Base-by-base conservation (phyloP, 2,113 vertebrate species). In the Tapirus terrestris region DNA sequence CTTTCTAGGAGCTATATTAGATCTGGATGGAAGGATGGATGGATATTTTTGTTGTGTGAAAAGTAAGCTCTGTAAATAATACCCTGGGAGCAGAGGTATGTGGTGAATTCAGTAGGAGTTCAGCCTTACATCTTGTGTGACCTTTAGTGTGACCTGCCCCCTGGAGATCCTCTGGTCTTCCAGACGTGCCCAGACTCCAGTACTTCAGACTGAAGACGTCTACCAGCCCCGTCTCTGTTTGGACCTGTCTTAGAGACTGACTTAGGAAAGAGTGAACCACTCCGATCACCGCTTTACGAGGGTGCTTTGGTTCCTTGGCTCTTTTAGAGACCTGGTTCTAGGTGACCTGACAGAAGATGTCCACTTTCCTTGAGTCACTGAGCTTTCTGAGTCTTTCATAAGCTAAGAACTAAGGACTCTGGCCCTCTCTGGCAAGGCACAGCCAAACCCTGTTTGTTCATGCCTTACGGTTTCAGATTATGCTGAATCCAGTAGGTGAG, bases 151-250 rank as follows among this genome's bases (percentile, higher is more conserved):
- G 65, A 36, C 29, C 86, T 31, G 39, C 75, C 14, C 17, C 14
- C 68, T 14, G 27, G 81, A 70, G 83, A 56, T 14, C 36, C 36
- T 43, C 7, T 14, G 1, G 31, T 75, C n/a, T 68, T 76, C 82
- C 45, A 17, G 18, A 8, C 2, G 3, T 6, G 2, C 51, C 56
- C 56, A 27, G 51, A 36, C 31, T 23, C 12, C 31, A 33, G 45
- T 45, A 18, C 68, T 6, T 25, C 36, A 58, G n/a, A 43, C 18
- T 1, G 4, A 36, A 72, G 51, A 14, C 13, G 13, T 4, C 60
- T 4, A 0, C 23, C 39, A 29, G 0, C 7, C 45, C 31, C 6
- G 0, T 12, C n/a, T 17, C 39, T 43, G 2, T 58, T 9, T 7
- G 39, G 48, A 48, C 9, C 48, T 8, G 20, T 21, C 53, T 23